Evolutionary conservation across 1,140 invertebrate genomes (phyloP).

Genomic region (Ostrea denselamellosa): DNA sequence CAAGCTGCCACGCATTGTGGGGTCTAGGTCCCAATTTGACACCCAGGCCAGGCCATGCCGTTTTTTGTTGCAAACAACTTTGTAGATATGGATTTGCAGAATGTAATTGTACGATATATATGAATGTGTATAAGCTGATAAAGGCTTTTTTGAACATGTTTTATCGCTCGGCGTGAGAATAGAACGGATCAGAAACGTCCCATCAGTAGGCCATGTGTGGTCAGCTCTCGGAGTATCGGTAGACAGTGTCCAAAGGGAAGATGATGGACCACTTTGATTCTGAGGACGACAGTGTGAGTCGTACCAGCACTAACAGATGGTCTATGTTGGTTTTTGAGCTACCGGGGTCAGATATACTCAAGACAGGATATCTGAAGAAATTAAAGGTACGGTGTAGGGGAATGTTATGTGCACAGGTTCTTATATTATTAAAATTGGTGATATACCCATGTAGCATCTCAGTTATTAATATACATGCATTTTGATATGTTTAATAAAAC

Average conservation of each 20-base stretch:
- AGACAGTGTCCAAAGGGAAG: not conserved
- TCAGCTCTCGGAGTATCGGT: not conserved
- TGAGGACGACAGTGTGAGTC: slow-evolving; percentile 15
- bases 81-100: not conserved
- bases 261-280: slow-evolving; percentile 16
- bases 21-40: not conserved
- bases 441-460: too few relatives aligned
- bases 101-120: not conserved
- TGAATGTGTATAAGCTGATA: not conserved
- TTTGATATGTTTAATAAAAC: too few relatives aligned
- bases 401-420: too few relatives aligned
- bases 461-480: too few relatives aligned
- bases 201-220: not conserved
- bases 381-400: slow-evolving; percentile 70
- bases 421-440: too few relatives aligned
- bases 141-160: not conserved
- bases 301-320: slow-evolving; percentile 20
- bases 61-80: slow-evolving; percentile 1
- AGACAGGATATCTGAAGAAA: slow-evolving; percentile 73
- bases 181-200: not conserved
- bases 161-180: not conserved
- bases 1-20: not conserved
- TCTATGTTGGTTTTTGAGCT: slow-evolving; percentile 54
- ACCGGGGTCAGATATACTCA: slow-evolving; percentile 73
- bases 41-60: not conserved